phyloP scores from a whole-genome alignment of 2,113 vertebrate genomes.

The Ceyx cyanopectus region DNA sequence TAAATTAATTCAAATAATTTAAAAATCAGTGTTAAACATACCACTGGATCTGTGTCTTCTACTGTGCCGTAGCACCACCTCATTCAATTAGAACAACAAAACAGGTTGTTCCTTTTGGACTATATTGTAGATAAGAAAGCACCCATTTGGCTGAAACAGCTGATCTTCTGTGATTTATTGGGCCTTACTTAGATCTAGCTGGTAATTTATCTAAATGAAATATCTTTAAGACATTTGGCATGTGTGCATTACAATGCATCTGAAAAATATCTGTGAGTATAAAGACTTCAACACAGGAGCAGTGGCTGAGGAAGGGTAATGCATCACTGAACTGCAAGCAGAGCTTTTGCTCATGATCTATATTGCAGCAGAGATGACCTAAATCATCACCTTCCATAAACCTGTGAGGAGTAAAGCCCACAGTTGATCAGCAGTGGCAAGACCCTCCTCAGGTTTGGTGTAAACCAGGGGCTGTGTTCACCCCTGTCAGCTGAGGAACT shows the following conservation, averaged over 20 bases:
- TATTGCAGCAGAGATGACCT: background rate
- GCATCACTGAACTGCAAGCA: background rate
- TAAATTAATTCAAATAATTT: background rate
- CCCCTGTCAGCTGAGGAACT: background rate
- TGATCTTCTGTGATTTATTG: slow-evolving; percentile 15
- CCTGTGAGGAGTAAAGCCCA: rapidly evolving
- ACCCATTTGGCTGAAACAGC: background rate
- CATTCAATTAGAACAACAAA: background rate
- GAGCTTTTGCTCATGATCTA: background rate
- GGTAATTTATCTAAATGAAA: slow-evolving; percentile 22
- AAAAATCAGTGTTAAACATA: background rate
- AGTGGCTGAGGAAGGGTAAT: background rate
- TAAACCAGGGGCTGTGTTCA: background rate
- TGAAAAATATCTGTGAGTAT: background rate
- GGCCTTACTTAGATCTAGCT: background rate
- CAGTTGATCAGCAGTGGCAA: rapidly evolving
- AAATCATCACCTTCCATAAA: background rate
- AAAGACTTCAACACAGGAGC: background rate
- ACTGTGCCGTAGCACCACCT: background rate
- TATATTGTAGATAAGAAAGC: background rate
- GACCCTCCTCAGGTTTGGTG: background rate
- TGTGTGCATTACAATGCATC: background rate
- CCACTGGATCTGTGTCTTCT: background rate
- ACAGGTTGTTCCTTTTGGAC: background rate
- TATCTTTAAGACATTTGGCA: background rate